Base-by-base conservation (phyloP, 2,888 invertebrate species). In the Gortyna flavago region DNA sequence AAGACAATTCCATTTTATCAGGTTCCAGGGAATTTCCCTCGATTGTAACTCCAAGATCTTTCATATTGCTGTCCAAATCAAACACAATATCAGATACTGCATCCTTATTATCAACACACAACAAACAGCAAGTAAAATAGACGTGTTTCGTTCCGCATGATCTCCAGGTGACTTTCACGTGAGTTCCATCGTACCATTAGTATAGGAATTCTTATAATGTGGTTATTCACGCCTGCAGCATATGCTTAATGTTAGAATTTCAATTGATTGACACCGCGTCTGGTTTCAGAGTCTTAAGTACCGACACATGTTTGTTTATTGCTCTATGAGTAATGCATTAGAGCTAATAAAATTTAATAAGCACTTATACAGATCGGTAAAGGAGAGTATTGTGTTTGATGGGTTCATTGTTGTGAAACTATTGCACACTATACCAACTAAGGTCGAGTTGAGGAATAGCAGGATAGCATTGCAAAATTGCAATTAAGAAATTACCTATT, bases 181-280 rank as follows among this genome's bases (percentile, higher is more conserved):
- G 86, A 84, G 75, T 87, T 74, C 29, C 29, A 29, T 72, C 64
- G 8, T 32, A 66, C 68, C 59, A 64, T n/a, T 92, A 85, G 93
- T 94, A 94, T 86, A 87, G 88, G 87, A 77, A 59, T 79, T 81
- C 77, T 87, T 85, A 91, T 93, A 94, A 94, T 91, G 91, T 92
- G 90, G 93, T 92, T 94, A 95, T 94, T 94, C 93, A 95, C 93
- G 93, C 93, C 89, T 91, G 90, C 90, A 91, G 90, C 96, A 95
- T 93, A 93, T 96, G 96, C 93, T 95, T 94, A 94, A 94, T 95
- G 95, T 96, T 91, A 90, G 91, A 93, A 92, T 93, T 94, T 93
- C 92, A 94, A 93, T 93, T 96, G 96, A 96, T 95, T 95, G 96
- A 96, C 96, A 93, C 92, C 92, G 90, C 91, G 93, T 94, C 94